A percentile compares a stretch with the other conserved stretches of the same genome.
phyloP scores from a whole-genome alignment of 2,888 invertebrate genomes.

The Orthosia gothica region DNA sequence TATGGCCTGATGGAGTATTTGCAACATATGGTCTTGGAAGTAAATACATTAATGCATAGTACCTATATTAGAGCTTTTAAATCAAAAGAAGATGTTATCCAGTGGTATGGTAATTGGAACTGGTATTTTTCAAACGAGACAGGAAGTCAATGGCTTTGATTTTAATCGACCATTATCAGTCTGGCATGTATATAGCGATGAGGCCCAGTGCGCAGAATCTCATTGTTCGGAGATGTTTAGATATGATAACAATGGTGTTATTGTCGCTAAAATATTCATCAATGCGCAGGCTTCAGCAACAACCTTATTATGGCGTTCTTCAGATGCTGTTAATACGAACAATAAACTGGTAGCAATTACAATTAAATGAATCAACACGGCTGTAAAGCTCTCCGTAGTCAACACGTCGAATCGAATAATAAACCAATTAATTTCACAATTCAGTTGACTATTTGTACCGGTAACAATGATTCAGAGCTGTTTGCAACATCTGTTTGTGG shows the following conservation, averaged over 20 bases:
- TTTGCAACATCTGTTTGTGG: conserved; percentile 51
- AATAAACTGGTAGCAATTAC: conserved; percentile 16
- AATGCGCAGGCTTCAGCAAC: not conserved
- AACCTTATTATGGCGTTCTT: conserved; percentile 10
- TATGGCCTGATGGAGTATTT: conserved; percentile 18
- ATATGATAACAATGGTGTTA: conserved; percentile 21
- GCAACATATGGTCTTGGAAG: not conserved
- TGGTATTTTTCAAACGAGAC: not conserved
- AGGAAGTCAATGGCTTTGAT: not conserved
- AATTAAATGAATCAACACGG: conserved; percentile 9
- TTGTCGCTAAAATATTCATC: not conserved
- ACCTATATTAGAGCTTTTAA: not conserved
- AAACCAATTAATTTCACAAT: conserved; percentile 43
- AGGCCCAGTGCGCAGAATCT: conserved; percentile 3
- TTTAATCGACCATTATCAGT: conserved; percentile 16
- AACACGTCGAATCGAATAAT: conserved; percentile 39
- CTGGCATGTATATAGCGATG: not conserved
- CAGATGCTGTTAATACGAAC: not conserved
- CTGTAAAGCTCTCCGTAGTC: conserved; percentile 14
- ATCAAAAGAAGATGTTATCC: not conserved
- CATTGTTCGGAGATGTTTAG: conserved; percentile 30
- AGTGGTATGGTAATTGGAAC: not conserved
- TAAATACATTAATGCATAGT: not conserved
- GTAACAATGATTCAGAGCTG: conserved; percentile 57
- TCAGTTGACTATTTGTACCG: conserved; percentile 47